Evolutionary conservation across 1,140 invertebrate genomes (phyloP).

Genomic region (Drosophila tristis): DNA sequence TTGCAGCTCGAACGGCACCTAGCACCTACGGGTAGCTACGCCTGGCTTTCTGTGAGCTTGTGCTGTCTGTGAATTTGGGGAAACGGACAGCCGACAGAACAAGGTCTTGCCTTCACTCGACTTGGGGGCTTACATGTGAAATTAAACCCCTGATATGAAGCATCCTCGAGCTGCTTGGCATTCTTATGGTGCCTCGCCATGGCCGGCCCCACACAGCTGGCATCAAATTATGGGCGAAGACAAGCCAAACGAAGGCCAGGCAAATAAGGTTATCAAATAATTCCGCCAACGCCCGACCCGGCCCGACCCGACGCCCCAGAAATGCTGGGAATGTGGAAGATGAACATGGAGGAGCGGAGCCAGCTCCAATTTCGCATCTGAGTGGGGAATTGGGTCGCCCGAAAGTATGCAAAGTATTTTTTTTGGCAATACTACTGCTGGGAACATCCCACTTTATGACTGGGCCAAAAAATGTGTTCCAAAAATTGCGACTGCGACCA

Average conservation of each 20-base stretch:
- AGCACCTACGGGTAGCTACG: no score
- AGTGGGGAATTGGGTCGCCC: slow-evolving; percentile 16
- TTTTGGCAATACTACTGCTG: slow-evolving; percentile 14
- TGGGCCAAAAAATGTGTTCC: slow-evolving; percentile 1
- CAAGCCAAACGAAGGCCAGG: background rate
- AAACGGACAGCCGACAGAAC: slow-evolving; percentile 11
- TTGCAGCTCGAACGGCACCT: background rate
- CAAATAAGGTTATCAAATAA: slow-evolving; percentile 66
- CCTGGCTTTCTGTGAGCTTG: background rate
- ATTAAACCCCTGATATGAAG: slow-evolving; percentile 73
- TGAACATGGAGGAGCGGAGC: slow-evolving; percentile 21
- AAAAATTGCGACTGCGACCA: slow-evolving; percentile 10
- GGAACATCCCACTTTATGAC: slow-evolving; percentile 14
- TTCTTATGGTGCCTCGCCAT: slow-evolving; percentile 54
- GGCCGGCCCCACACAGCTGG: slow-evolving; percentile 49
- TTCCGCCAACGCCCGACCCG: slow-evolving; percentile 35
- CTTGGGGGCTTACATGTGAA: slow-evolving; percentile 59
- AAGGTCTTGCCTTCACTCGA: slow-evolving; percentile 12
- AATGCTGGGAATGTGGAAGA: slow-evolving; percentile 61
- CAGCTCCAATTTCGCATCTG: background rate
- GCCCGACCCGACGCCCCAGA: slow-evolving; percentile 27
- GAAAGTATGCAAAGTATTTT: slow-evolving; percentile 45
- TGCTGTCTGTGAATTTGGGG: slow-evolving; percentile 3
- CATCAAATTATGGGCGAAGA: slow-evolving; percentile 63
- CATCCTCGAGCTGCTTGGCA: slow-evolving; percentile 68